Percentiles rank a stretch among this genome's conserved stretches.
Evolutionary conservation across 2,113 vertebrate species (phyloP).

Genomic region (Mesoclemmys tuberculata): DNA sequence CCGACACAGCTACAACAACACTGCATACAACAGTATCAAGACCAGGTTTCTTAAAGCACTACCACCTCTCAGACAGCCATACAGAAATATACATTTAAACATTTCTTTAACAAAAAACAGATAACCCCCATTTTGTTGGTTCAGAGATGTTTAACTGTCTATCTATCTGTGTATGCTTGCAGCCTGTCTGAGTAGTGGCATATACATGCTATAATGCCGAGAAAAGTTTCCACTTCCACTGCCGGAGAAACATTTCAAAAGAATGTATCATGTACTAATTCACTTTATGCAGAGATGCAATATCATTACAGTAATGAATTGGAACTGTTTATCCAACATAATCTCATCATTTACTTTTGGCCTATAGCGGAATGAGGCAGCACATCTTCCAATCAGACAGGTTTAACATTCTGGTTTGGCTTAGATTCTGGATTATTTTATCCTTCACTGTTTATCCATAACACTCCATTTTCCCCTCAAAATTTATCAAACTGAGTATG

Average conservation of each 20-base stretch:
- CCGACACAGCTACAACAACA: neutral
- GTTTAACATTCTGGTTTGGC: neutral
- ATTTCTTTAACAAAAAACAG: neutral
- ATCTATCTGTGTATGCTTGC: neutral
- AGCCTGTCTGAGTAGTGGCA: neutral
- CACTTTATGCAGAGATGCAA: neutral
- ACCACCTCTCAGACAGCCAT: neutral
- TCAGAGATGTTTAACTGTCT: neutral
- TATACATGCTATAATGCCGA: neutral
- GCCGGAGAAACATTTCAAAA: neutral
- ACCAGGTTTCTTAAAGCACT: neutral
- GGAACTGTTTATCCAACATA: neutral
- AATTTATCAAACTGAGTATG: neutral
- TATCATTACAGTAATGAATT: neutral
- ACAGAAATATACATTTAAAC: neutral
- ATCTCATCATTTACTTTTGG: neutral
- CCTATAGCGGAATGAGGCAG: neutral
- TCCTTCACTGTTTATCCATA: neutral
- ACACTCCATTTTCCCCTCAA: neutral
- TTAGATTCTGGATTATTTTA: neutral
- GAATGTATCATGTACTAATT: neutral
- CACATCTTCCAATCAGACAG: neutral
- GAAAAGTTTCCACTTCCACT: neutral
- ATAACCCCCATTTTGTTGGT: neutral
- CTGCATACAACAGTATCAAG: neutral